Evolutionary conservation across 2,797 vertebrate genomes (phyloP).

Genomic region (Sarcophilus harrisii): DNA sequence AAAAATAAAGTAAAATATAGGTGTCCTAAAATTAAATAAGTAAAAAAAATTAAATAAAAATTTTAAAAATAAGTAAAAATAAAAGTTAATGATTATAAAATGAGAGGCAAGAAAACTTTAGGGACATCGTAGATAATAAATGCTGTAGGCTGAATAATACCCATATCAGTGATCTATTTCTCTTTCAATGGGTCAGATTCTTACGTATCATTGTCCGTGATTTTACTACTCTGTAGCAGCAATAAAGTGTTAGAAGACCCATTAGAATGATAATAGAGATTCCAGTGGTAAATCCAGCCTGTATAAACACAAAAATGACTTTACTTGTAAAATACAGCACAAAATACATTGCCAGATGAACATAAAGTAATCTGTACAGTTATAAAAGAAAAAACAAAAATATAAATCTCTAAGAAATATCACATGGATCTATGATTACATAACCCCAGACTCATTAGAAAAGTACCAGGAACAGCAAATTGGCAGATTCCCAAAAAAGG

Average conservation of each 20-base stretch:
- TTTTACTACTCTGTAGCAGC: conserved; percentile 95
- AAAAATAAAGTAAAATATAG: neutral
- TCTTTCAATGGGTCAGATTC: conserved; percentile 75
- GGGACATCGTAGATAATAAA: neutral
- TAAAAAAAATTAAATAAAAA: too few species aligned
- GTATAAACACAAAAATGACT: conserved; percentile 66
- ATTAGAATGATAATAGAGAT: conserved; percentile 91
- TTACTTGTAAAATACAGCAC: neutral
- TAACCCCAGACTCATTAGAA: neutral
- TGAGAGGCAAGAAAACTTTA: conserved; percentile 1
- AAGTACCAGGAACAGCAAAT: neutral
- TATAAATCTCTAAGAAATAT: conserved; percentile 18
- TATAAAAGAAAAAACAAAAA: neutral
- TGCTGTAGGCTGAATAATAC: conserved; percentile 20
- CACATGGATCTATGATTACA: neutral
- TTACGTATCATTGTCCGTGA: conserved; percentile 93
- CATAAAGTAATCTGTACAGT: neutral
- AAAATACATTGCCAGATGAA: conserved; percentile 43
- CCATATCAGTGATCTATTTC: neutral
- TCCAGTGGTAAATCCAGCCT: conserved; percentile 97
- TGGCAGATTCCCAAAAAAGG: neutral
- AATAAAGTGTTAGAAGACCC: conserved; percentile 95
- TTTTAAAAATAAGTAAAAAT: neutral
- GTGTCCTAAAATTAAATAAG: neutral
- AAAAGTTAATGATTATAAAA: neutral